Percentiles rank a stretch among this genome's conserved stretches.
Conservation (phyloP, 2,113 vertebrate species). For the Colossoma macropomum region DNA sequence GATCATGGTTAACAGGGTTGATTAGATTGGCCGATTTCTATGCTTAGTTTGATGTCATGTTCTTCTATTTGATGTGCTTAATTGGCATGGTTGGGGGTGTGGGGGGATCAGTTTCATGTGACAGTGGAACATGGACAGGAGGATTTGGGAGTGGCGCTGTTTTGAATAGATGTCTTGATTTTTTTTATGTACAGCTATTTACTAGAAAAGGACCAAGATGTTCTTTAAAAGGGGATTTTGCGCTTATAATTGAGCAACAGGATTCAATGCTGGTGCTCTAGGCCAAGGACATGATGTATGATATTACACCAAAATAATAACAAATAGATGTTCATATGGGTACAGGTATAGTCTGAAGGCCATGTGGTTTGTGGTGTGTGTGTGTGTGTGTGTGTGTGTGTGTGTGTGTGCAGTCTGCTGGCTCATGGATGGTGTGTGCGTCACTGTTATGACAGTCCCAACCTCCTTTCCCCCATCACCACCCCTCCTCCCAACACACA, state of each 20-base stretch:
- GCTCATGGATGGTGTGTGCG: conserved; percentile 35
- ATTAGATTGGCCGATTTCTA: conserved; percentile 53
- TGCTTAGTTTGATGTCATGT: conserved; percentile 44
- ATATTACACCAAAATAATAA: neutral
- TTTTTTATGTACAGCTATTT: conserved; percentile 15
- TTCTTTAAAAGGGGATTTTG: conserved; percentile 22
- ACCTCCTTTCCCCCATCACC: conserved; percentile 21
- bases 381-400: neutral
- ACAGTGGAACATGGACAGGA: conserved; percentile 19
- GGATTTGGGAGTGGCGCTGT: conserved; percentile 27
- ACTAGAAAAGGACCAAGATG: neutral
- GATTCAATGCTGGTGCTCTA: no score
- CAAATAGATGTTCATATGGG: neutral
- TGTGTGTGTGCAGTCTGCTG: conserved; percentile 21
- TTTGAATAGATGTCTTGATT: conserved; percentile 6
- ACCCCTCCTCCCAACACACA: neutral
- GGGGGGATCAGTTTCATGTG: conserved; percentile 34
- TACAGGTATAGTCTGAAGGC: neutral
- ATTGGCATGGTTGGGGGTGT: conserved; percentile 43
- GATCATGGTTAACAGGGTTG: conserved; percentile 50
- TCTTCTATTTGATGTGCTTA: conserved; percentile 54
- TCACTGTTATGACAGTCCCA: conserved; percentile 70
- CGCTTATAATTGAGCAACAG: conserved; percentile 17
- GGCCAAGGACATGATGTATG: neutral
- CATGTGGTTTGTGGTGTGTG: conserved; percentile 13